These are phyloP conservation scores for Cladorhizidae sp. DNA, from an alignment of 37 sponge, comb jelly and placozoan genomes.

Conservation along the genomic window DNA sequence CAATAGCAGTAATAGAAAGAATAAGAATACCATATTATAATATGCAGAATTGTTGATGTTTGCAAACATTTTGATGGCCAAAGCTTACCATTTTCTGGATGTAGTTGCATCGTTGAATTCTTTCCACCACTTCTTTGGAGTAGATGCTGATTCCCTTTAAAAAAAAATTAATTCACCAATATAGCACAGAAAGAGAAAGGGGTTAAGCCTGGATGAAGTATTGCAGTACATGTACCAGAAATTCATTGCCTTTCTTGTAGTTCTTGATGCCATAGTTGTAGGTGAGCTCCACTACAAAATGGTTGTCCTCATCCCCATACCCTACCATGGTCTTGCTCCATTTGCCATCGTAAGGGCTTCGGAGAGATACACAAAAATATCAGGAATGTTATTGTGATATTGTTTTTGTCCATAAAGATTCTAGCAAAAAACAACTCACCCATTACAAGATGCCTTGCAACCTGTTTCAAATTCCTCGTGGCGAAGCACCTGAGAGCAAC, in stretches of 20 bases:
- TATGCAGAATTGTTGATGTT: too few relatives aligned
- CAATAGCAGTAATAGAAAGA: background rate
- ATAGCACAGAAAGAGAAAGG: background rate
- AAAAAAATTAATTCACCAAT: background rate
- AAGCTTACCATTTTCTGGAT: conserved; percentile 15
- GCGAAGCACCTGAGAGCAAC: conserved; percentile 47
- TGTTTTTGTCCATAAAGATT: background rate
- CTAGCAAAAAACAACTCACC: conserved; percentile 26
- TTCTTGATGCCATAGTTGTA: conserved; percentile 88
- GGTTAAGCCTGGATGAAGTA: background rate
- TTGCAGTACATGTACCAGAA: conserved; percentile 30
- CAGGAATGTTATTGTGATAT: background rate
- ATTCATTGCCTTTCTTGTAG: conserved; percentile 77
- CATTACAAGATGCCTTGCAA: conserved; percentile 73
- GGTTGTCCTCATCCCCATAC: conserved; percentile 74
- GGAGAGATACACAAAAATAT: background rate
- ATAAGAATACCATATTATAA: background rate
- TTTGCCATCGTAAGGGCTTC: conserved; percentile 82
- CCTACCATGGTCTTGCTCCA: conserved; percentile 94
- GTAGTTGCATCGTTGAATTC: background rate
- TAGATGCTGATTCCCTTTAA: conserved; percentile 39
- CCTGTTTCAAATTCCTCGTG: conserved; percentile 90
- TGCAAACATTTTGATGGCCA: too few relatives aligned
- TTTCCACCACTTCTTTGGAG: conserved; percentile 43
- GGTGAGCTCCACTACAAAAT: conserved; percentile 85